Conservation (phyloP, 1,140 invertebrate species). For the Harlomillsia oculata region DNA sequence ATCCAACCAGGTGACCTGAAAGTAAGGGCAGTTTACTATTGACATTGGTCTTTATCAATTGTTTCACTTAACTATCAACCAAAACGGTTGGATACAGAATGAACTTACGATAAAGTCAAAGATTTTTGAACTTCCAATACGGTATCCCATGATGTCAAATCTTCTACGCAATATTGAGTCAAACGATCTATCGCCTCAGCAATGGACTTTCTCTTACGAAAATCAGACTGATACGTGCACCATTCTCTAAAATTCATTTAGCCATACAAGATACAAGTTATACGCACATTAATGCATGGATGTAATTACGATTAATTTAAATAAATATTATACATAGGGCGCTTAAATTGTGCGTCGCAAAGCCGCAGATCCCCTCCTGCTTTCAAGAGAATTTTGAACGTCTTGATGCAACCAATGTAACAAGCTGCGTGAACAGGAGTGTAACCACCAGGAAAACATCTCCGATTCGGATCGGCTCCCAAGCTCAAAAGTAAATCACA, state of each 20-base stretch:
- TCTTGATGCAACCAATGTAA: slow-evolving; percentile 39
- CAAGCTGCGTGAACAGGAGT: slow-evolving; percentile 43
- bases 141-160: too few species aligned
- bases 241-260: not conserved
- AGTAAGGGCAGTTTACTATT: too few species aligned
- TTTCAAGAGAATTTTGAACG: slow-evolving; percentile 40
- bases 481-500: slow-evolving; percentile 39
- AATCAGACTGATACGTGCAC: not conserved
- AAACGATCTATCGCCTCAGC: not conserved
- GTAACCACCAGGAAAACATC: slow-evolving; percentile 37
- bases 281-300: not conserved
- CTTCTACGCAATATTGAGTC: not conserved
- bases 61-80: too few species aligned
- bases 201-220: not conserved
- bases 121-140: too few species aligned
- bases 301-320: not conserved
- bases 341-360: slow-evolving; percentile 38
- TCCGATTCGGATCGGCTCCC: slow-evolving; percentile 43
- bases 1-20: too few species aligned
- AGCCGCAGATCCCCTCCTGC: slow-evolving; percentile 43
- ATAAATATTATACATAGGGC: slow-evolving; percentile 12
- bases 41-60: too few species aligned
- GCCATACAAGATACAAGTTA: not conserved
- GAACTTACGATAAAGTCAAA: too few species aligned
- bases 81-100: too few species aligned